A percentile compares a stretch with the other conserved stretches of the same genome.
Conservation (phyloP, 1,140 invertebrate species). For the Rhopalosiphum maidis region DNA sequence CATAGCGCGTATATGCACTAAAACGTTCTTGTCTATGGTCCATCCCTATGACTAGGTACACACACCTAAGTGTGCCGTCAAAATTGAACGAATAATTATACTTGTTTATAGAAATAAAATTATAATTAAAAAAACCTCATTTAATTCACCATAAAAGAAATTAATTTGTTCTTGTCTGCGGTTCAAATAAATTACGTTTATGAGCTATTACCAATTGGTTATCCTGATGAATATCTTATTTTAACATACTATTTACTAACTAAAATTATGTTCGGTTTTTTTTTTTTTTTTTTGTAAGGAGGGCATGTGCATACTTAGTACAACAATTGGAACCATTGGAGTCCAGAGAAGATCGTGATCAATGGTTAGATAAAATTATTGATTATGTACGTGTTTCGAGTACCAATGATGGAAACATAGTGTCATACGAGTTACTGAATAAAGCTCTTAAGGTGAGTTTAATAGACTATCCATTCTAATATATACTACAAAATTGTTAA, state of each 20-base stretch:
- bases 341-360: constrained; percentile 65
- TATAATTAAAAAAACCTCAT: too few species aligned
- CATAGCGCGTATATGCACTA: neutral
- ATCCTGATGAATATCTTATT: neutral
- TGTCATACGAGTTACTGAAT: constrained; percentile 11
- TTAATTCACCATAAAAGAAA: too few species aligned
- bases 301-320: constrained; percentile 68
- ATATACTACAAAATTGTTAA: neutral
- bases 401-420: constrained; percentile 66
- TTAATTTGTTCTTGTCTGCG: neutral
- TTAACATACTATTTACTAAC: neutral
- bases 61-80: neutral
- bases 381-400: constrained; percentile 76
- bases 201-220: neutral
- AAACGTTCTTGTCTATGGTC: neutral
- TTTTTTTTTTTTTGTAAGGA: constrained; percentile 63
- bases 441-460: constrained; percentile 43
- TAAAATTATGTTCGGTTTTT: neutral
- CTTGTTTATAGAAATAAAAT: too few species aligned
- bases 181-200: neutral
- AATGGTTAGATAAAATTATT: constrained; percentile 70
- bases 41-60: neutral
- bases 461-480: neutral
- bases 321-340: constrained; percentile 67
- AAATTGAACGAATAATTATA: neutral